Percentiles rank a stretch among this genome's conserved stretches.
Conservation (phyloP, 1,140 invertebrate species). For the Drosophila cardini region DNA sequence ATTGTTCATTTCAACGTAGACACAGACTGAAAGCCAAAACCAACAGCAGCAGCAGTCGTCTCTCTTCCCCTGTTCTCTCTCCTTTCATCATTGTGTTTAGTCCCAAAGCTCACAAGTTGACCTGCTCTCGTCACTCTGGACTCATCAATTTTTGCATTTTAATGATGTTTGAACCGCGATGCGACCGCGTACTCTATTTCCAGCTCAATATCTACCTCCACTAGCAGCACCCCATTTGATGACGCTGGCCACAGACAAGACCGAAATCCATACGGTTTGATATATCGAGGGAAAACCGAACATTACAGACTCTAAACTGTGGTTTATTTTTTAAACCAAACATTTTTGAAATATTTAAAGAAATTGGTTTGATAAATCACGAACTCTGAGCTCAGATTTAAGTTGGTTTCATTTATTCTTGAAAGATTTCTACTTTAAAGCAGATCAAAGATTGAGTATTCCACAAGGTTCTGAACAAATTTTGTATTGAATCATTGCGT, state of each 20-base stretch:
- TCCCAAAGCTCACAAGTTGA: slow-evolving; percentile 34
- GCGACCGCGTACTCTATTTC: slow-evolving; percentile 22
- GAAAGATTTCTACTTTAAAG: neutral
- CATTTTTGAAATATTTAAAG: too few species aligned
- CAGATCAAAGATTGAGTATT: slow-evolving; percentile 5
- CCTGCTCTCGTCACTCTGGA: slow-evolving; percentile 22
- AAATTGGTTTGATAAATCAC: too few species aligned
- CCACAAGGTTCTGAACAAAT: neutral
- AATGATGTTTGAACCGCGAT: slow-evolving; percentile 76
- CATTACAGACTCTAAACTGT: neutral
- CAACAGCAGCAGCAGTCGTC: neutral
- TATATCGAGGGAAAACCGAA: neutral
- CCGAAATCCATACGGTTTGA: slow-evolving; percentile 3
- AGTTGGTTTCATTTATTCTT: too few species aligned
- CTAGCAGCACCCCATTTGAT: slow-evolving; percentile 3
- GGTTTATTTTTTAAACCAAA: neutral
- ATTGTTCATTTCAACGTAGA: slow-evolving; percentile 60
- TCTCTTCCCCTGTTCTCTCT: too few species aligned
- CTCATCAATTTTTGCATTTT: slow-evolving; percentile 80
- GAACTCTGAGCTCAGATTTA: too few species aligned
- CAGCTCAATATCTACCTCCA: slow-evolving; percentile 12
- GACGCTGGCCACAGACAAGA: slow-evolving; percentile 8
- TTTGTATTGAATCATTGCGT: slow-evolving; percentile 12
- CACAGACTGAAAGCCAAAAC: slow-evolving; percentile 1
- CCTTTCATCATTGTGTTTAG: neutral